Evolutionary conservation across 2,797 vertebrate genomes (phyloP).

Genomic region (Glossophaga mutica): DNA sequence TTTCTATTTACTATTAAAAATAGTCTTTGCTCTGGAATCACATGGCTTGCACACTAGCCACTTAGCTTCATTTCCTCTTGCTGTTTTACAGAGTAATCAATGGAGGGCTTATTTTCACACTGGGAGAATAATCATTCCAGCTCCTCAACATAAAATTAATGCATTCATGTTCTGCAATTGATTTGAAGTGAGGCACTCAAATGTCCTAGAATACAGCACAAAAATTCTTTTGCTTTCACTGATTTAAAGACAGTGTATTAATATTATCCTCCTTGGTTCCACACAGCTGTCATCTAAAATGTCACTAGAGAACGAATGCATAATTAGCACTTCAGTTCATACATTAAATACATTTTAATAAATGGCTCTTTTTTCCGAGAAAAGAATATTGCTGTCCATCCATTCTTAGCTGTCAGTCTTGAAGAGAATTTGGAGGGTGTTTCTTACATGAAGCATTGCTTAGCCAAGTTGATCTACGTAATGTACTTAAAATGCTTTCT

Average conservation of each 20-base stretch:
- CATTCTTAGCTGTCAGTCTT: slow-evolving; percentile 27
- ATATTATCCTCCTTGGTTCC: slow-evolving; percentile 49
- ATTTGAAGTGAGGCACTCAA: slow-evolving; percentile 45
- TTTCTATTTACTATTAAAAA: slow-evolving; percentile 56
- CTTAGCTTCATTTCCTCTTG: slow-evolving; percentile 53
- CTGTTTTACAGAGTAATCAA: slow-evolving; percentile 49
- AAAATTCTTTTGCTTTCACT: slow-evolving; percentile 18
- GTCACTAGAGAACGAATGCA: slow-evolving; percentile 26
- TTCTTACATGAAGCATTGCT: slow-evolving; percentile 23
- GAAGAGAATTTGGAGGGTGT: slow-evolving; percentile 31
- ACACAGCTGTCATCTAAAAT: slow-evolving; percentile 45
- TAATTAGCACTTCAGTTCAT: slow-evolving; percentile 43
- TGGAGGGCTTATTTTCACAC: slow-evolving; percentile 60
- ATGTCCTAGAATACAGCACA: not conserved
- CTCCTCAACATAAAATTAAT: slow-evolving; percentile 37
- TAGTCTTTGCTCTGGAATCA: not conserved
- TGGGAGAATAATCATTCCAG: slow-evolving; percentile 42
- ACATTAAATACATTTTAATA: slow-evolving; percentile 57
- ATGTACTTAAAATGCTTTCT: slow-evolving; percentile 36
- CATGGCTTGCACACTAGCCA: not conserved
- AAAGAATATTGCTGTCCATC: slow-evolving; percentile 18
- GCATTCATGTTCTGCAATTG: not conserved
- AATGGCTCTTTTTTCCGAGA: slow-evolving; percentile 44
- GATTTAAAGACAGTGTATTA: slow-evolving; percentile 34
- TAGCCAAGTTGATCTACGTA: slow-evolving; percentile 13